Percentiles rank a stretch among this genome's conserved stretches.
Conservation (phyloP, 2,797 vertebrate species). For the Propithecus perrieri region DNA sequence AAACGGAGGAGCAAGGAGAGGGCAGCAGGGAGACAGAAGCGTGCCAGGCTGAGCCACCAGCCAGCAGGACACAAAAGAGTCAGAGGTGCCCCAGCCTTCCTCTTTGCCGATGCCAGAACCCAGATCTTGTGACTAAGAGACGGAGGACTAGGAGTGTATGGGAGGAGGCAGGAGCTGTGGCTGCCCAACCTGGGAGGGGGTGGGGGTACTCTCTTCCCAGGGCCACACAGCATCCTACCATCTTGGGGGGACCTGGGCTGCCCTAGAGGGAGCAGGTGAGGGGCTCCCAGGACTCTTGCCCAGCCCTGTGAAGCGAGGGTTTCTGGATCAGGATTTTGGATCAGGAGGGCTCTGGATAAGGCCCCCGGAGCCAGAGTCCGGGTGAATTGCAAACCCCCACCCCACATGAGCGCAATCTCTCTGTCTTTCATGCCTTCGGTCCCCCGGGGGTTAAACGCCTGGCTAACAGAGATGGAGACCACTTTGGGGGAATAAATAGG, state of each 20-base stretch:
- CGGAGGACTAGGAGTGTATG: background rate
- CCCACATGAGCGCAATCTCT: background rate
- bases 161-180: background rate
- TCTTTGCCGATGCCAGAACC: background rate
- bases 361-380: background rate
- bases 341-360: background rate
- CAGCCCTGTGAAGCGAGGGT: background rate
- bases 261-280: background rate
- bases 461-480: conserved; percentile 12
- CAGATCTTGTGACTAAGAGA: background rate
- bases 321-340: background rate
- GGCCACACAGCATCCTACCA: background rate
- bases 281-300: background rate
- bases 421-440: background rate
- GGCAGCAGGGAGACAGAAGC: background rate
- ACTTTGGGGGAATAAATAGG: conserved; percentile 69
- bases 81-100: background rate
- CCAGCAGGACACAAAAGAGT: background rate
- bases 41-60: background rate
- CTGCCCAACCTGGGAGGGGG: background rate
- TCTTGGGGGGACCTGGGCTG: background rate
- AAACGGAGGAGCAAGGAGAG: background rate
- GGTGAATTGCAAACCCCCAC: background rate
- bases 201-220: background rate
- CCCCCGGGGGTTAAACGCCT: conserved; percentile 46